phyloP scores from a whole-genome alignment of 2,888 invertebrate species.

The Cyrtodaria siliqua region DNA sequence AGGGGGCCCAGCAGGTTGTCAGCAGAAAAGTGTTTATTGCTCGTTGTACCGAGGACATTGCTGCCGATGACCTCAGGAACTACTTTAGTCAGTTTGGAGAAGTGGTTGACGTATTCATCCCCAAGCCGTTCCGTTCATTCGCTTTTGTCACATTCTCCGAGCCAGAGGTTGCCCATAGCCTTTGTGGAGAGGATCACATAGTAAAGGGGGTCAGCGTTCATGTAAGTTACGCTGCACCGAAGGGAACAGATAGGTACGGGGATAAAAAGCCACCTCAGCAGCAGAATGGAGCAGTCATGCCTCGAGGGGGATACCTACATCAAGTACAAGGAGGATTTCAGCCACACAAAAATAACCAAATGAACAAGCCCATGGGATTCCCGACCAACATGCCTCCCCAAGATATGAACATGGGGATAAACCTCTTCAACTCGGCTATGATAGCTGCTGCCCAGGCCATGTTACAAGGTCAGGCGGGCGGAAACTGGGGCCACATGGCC shows the following conservation, averaged over 20 bases:
- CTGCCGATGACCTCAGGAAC: conserved; percentile 94
- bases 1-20: conserved; percentile 79
- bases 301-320: neutral
- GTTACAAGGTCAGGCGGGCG: conserved; percentile 70
- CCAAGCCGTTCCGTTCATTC: conserved; percentile 92
- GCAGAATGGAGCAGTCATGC: conserved; percentile 49
- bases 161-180: conserved; percentile 94
- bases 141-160: conserved; percentile 97
- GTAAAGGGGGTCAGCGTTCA: conserved; percentile 92
- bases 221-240: conserved; percentile 87
- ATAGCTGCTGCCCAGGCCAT: conserved; percentile 81
- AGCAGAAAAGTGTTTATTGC: conserved; percentile 96
- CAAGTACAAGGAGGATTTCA: conserved; percentile 31
- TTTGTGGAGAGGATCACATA: conserved; percentile 97
- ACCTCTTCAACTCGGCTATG: conserved; percentile 80
- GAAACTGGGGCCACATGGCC: conserved; percentile 77
- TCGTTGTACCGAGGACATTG: conserved; percentile 96
- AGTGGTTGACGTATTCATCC: conserved; percentile 98
- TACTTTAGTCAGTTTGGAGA: conserved; percentile 95
- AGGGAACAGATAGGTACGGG: conserved; percentile 76
- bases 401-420: conserved; percentile 74
- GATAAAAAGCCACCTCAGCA: conserved; percentile 61
- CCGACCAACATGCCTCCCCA: conserved; percentile 64
- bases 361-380: conserved; percentile 52
- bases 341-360: conserved; percentile 48